Percentiles rank a stretch among this genome's conserved stretches.
Conservation (phyloP, 2,797 vertebrate genomes). For the Betta splendens region DNA sequence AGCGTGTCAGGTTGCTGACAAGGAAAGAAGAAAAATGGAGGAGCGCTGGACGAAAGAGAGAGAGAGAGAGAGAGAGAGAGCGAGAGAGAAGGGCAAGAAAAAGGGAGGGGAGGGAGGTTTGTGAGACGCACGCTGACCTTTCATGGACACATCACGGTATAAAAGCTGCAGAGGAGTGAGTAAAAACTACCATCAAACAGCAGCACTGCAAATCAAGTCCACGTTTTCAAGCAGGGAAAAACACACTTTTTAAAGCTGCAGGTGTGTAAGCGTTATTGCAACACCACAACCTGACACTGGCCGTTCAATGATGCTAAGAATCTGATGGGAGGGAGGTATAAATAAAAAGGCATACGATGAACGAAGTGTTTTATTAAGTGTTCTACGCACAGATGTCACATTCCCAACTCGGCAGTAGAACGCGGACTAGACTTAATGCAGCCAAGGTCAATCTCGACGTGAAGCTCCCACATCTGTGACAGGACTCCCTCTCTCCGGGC, state of each 20-base stretch:
- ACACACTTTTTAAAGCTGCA: too few species aligned
- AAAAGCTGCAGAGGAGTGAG: background rate
- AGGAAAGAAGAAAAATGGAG: conserved; percentile 9
- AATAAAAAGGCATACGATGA: background rate
- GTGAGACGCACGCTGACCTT: conserved; percentile 1
- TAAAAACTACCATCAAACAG: background rate
- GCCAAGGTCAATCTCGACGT: too few species aligned
- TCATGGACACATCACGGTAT: background rate
- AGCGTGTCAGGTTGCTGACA: conserved; percentile 23
- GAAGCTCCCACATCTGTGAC: too few species aligned
- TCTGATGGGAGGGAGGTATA: background rate
- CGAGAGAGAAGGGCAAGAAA: too few species aligned
- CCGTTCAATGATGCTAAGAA: background rate
- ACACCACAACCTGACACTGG: too few species aligned
- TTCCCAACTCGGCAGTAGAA: too few species aligned
- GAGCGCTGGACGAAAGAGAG: background rate
- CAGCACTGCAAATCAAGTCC: background rate
- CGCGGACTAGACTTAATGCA: too few species aligned
- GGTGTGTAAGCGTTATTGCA: too few species aligned
- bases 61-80: too few species aligned
- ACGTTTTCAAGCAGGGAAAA: too few species aligned
- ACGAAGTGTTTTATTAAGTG: too few species aligned
- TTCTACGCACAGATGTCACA: too few species aligned
- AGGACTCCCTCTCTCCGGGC: background rate
- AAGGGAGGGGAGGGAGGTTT: background rate